Evolutionary conservation across 1,140 invertebrate genomes (phyloP).

Genomic region (Diorhabda sublineata): DNA sequence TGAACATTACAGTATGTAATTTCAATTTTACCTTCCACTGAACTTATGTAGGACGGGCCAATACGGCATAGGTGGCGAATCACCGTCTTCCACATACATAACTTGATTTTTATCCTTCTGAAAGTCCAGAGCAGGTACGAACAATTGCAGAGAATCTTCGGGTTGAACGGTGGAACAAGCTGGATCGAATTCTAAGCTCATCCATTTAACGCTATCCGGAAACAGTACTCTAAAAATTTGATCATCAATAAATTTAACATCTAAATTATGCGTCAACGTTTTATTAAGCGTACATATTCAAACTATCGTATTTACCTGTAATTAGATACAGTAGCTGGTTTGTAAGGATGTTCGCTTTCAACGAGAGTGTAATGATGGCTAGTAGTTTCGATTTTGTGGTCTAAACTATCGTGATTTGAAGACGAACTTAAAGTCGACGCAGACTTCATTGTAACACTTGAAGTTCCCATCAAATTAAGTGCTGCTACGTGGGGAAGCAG

Average conservation of each 20-base stretch:
- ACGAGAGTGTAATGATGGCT: slow-evolving; percentile 86
- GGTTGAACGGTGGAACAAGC: slow-evolving; percentile 88
- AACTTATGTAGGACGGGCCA: slow-evolving; percentile 73
- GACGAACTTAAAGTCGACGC: slow-evolving; percentile 26
- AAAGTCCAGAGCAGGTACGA: slow-evolving; percentile 57
- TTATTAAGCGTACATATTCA: slow-evolving; percentile 3
- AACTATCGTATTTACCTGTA: slow-evolving; percentile 59
- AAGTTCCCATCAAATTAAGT: slow-evolving; percentile 64
- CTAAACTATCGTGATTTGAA: slow-evolving; percentile 31
- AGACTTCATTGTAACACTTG: slow-evolving; percentile 25
- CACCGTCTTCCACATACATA: slow-evolving; percentile 32
- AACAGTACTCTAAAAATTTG: slow-evolving; percentile 70
- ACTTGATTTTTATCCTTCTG: slow-evolving; percentile 14
- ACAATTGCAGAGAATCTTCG: slow-evolving; percentile 88
- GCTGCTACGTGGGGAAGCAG: slow-evolving; percentile 85
- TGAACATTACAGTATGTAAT: not conserved
- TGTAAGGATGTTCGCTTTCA: slow-evolving; percentile 96
- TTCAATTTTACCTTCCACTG: slow-evolving; percentile 36
- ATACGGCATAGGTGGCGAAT: slow-evolving; percentile 50
- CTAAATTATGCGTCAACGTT: not conserved
- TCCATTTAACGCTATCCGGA: slow-evolving; percentile 83
- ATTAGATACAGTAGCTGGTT: slow-evolving; percentile 80
- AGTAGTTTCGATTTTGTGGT: slow-evolving; percentile 55
- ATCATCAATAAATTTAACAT: not conserved
- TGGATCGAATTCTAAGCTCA: slow-evolving; percentile 89